Conservation (phyloP, 2,888 invertebrate species). For the Epirrhoe alternata region DNA sequence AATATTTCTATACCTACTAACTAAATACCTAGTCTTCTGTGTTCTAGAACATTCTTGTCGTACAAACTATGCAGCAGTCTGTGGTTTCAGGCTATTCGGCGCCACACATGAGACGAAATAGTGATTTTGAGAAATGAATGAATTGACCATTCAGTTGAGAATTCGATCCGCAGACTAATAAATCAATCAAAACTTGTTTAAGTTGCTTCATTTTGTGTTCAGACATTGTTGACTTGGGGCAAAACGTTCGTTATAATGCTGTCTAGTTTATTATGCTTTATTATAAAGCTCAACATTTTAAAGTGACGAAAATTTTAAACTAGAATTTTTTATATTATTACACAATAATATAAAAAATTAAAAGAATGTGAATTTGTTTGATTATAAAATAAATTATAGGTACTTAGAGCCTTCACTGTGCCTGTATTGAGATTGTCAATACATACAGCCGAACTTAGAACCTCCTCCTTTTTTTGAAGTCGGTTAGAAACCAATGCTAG, state of each 20-base stretch:
- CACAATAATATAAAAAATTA: too few species aligned
- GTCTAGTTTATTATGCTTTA: background rate
- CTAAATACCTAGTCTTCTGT: conserved; percentile 1
- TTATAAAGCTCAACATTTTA: too few species aligned
- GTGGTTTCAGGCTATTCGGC: conserved; percentile 39
- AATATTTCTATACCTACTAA: conserved; percentile 20
- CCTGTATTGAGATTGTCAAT: too few species aligned
- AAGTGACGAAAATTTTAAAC: too few species aligned
- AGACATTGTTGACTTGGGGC: conserved; percentile 3
- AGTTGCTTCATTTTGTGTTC: conserved; percentile 24
- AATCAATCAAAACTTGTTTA: conserved; percentile 40
- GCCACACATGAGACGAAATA: conserved; percentile 63
- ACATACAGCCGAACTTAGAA: too few species aligned
- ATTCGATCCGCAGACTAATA: conserved; percentile 52
- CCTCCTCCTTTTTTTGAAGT: too few species aligned
- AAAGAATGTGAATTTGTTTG: too few species aligned
- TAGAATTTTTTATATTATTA: too few species aligned
- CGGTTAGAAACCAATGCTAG: too few species aligned
- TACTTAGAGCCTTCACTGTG: too few species aligned
- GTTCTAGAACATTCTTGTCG: background rate
- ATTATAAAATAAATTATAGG: too few species aligned
- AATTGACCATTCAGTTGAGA: conserved; percentile 59
- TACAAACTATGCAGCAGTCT: conserved; percentile 13
- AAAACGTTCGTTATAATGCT: background rate
- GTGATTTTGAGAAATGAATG: conserved; percentile 71